These are phyloP conservation scores for Coelinius sp. DNA, from an alignment of 2,888 invertebrate species.

Conservation along the genomic window DNA sequence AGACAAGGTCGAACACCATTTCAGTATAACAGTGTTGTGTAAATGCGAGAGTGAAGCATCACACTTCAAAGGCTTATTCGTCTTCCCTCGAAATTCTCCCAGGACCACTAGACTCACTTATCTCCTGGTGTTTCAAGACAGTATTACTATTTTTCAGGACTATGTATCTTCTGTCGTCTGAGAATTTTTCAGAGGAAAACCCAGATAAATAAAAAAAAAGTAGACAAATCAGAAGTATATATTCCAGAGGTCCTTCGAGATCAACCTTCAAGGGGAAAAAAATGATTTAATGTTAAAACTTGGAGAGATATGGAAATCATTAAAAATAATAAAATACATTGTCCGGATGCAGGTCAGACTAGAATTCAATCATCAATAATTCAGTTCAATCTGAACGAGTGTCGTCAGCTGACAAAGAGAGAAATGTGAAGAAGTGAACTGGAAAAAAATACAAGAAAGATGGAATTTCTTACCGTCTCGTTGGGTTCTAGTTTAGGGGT, in stretches of 20 bases:
- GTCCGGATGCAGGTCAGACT: constrained; percentile 42
- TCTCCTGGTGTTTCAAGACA: not conserved
- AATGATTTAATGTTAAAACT: not conserved
- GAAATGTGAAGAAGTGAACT: not conserved
- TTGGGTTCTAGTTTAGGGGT: constrained; percentile 30
- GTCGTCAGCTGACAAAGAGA: constrained; percentile 6
- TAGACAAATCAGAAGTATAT: too few relatives aligned
- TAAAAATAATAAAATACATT: not conserved
- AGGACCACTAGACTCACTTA: not conserved
- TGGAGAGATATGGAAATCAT: not conserved
- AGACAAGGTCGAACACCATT: constrained; percentile 62
- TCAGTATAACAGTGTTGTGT: constrained; percentile 45
- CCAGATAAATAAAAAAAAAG: not conserved
- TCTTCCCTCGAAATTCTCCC: not conserved
- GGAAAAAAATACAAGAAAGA: constrained; percentile 2
- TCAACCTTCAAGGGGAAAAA: too few relatives aligned
- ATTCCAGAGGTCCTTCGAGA: too few relatives aligned
- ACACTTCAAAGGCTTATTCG: constrained; percentile 2
- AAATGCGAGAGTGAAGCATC: constrained; percentile 3
- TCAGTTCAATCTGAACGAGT: constrained; percentile 48
- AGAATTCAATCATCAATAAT: constrained; percentile 56
- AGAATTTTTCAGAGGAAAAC: not conserved
- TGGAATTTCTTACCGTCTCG: constrained; percentile 21
- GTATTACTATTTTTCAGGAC: not conserved
- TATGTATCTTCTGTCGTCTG: not conserved